These are phyloP conservation scores for Plotosus lineatus DNA, from an alignment of 2,113 vertebrate genomes.

Conservation along the genomic window DNA sequence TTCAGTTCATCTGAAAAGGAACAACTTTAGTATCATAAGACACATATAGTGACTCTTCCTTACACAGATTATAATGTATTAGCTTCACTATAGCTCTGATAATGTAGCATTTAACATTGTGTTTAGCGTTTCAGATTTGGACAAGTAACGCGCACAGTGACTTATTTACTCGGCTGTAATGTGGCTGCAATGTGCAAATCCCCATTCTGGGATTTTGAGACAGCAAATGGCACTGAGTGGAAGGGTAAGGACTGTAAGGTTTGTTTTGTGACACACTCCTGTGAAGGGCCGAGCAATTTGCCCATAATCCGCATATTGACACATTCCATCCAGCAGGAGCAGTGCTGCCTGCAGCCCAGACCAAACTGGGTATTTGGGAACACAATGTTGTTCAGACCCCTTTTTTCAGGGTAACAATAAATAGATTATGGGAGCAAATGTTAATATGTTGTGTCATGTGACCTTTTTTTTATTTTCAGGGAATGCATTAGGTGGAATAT, in stretches of 20 bases:
- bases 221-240: conserved; percentile 58
- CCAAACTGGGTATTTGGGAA: conserved; percentile 57
- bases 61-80: not conserved
- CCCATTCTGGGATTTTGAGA: conserved; percentile 56
- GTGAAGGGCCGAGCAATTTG: conserved; percentile 56
- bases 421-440: not conserved
- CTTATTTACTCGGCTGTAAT: not conserved
- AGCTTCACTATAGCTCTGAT: not conserved
- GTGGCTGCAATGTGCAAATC: conserved; percentile 43
- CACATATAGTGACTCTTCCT: conserved; percentile 5
- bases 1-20: conserved; percentile 26
- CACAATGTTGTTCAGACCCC: conserved; percentile 58
- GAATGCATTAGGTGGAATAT: not conserved
- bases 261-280: conserved; percentile 60
- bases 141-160: not conserved
- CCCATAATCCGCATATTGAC: conserved; percentile 24
- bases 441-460: not conserved
- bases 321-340: conserved; percentile 78
- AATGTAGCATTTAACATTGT: not conserved
- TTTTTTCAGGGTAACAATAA: conserved; percentile 40
- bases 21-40: not conserved
- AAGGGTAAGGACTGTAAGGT: conserved; percentile 52
- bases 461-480: not conserved
- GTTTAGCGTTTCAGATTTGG: not conserved
- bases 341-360: conserved; percentile 67